Percentiles rank a stretch among this genome's conserved stretches.
phyloP scores from a whole-genome alignment of 2,113 vertebrate species.

The Butorides virescens region DNA sequence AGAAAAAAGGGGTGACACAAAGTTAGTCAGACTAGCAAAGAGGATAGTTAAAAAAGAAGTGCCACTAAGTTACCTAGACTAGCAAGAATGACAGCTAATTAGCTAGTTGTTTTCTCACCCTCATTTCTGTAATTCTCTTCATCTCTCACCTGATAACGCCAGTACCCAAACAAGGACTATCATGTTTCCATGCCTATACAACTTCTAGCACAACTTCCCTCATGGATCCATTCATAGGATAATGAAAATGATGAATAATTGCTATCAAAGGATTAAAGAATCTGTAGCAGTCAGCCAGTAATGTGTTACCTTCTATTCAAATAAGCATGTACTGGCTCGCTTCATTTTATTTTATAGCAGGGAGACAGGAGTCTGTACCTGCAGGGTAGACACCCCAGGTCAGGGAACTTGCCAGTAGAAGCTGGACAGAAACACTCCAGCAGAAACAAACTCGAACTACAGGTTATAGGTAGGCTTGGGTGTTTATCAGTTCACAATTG shows the following conservation, averaged over 20 bases:
- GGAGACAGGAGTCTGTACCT: not conserved
- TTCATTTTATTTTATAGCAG: not conserved
- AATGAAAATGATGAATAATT: not conserved
- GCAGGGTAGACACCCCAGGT: not conserved
- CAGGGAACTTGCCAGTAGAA: not conserved
- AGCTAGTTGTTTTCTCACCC: not conserved
- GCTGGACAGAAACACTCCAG: not conserved
- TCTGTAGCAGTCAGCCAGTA: not conserved
- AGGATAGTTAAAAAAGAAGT: not conserved
- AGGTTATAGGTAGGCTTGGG: not conserved
- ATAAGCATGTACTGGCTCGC: not conserved
- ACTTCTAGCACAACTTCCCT: not conserved
- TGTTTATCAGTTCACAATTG: not conserved
- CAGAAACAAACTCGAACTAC: not conserved
- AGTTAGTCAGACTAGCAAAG: not conserved
- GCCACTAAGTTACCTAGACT: not conserved
- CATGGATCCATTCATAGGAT: not conserved
- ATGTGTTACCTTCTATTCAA: not conserved
- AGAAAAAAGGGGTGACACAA: not conserved
- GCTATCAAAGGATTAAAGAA: not conserved
- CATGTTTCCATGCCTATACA: not conserved
- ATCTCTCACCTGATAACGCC: not conserved
- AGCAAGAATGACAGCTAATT: not conserved
- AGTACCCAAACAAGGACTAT: not conserved
- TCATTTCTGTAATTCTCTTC: not conserved